Evolutionary conservation across 2,888 invertebrate genomes (phyloP), one percentile per base, ranked within the genome.

Genomic region (Phalangium opilio): DNA sequence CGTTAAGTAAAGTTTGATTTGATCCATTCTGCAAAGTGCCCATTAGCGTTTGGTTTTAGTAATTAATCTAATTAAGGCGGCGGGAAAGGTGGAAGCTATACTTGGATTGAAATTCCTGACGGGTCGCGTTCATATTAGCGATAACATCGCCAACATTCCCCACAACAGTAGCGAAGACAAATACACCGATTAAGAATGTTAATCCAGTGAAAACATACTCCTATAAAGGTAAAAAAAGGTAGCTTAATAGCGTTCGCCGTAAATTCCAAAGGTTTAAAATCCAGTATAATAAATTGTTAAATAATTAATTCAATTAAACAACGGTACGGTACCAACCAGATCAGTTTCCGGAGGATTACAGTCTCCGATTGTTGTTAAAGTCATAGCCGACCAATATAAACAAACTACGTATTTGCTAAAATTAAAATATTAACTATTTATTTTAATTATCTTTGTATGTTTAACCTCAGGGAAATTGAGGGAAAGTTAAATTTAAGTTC

Each of bases 141-240:
- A 64, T 64, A 53, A 64, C 63, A 51, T 64, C 63, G 47, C 63
- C 64, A 12, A 64, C 64, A 50, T 64, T 64, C 17, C 64, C 64
- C 14, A 64, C 63, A 3, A 64, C 63, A 15, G 63, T 62, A 14
- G 64, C 64, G 47, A 64, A 64, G 5, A 64, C 61, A 45, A 64
- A 64, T 4, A 64, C 62, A 8, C 64, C 64, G 39, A 62, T 60
- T 7, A 64, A 55, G 39, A 62, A 64, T 3, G 62, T 64, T 17
- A 61, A 18, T 1, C 64, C 64, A 15, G 64, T 64, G 48, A 64
- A 63, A 8, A 64, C 58, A 49, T 60, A 62, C 49, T 64, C 64
- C 64, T 64, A 50, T 5, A 52, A 53, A 3, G 15, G 10, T 27
- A 39, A 47, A 38, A 44, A 44, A 8, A 11, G 14, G n/a, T 15